Evolutionary conservation across 2,797 vertebrate species (phyloP), one percentile per base, ranked within the genome.

Genomic region (Fringilla coelebs): DNA sequence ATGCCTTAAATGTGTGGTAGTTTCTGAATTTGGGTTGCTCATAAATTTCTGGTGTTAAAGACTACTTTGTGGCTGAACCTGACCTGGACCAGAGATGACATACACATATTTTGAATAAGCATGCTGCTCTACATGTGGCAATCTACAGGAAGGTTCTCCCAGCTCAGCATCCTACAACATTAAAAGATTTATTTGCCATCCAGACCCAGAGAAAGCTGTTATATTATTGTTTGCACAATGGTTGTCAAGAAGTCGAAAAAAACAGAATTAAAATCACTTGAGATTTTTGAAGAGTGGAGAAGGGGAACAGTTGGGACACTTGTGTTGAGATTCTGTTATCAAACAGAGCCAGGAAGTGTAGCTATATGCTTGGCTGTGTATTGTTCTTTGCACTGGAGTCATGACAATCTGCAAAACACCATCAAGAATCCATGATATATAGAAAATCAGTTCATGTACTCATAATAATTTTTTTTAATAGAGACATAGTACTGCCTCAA

Each of bases 221-320:
- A 31, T 2, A 41, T 32, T 74, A 16, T 17, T 46, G n/a, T 77
- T 54, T 3, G 3, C 46, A 46, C n/a, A 21, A 0, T 54, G 38
- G 10, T 29, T 88, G n/a, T 72, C 49, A 86, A 80, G 65, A 75
- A 83, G 20, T 43, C 83, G 32, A 72, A 88, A 96, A 85, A 24
- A 72, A 14, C 17, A n/a, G 58, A 49, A 80, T 72, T 83, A 58
- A 88, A 91, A 63, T 73, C 49, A 67, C 31, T 51, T 51, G 22
- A 71, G 40, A 32, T 65, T 66, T 96, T 57, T 61, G 46, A 84
- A 90, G 28, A n/a, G 24, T 75, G 58, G 25, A 80, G 48, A 71
- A 66, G 31, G 34, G 43, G 21, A 90, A 46, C 18, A 48, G 11
- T 32, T 1, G 0, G 36, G 13, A 11, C 29, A 41, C 21, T 88